Conservation (phyloP, 2,113 vertebrate genomes). For the Prunella himalayana region DNA sequence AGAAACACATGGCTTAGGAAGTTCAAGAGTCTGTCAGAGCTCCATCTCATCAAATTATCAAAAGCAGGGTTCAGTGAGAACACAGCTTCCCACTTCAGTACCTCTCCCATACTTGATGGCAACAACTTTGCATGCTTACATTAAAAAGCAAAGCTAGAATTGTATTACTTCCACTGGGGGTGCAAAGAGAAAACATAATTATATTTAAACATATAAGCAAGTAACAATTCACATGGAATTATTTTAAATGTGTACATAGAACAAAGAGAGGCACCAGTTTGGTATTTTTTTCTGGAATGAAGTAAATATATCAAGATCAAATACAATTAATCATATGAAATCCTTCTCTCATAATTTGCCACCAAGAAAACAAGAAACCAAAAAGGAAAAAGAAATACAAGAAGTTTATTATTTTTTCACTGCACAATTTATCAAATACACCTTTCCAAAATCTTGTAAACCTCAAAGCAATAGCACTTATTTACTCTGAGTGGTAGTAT, state of each 20-base stretch:
- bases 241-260: not conserved
- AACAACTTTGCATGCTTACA: not conserved
- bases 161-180: not conserved
- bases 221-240: not conserved
- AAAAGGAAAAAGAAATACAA: not conserved
- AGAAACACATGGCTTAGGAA: fast-evolving
- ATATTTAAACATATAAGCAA: not conserved
- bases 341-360: not conserved
- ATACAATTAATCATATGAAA: not conserved
- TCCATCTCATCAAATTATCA: not conserved
- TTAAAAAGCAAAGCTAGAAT: not conserved
- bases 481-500: not conserved
- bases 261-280: not conserved
- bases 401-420: not conserved
- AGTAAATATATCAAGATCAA: not conserved
- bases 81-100: not conserved
- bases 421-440: not conserved
- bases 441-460: not conserved
- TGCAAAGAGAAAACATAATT: not conserved
- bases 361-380: not conserved
- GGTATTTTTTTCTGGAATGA: not conserved
- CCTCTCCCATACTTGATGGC: not conserved
- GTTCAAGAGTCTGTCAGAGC: not conserved
- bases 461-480: not conserved
- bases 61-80: not conserved